Base-by-base conservation (phyloP, 2,113 vertebrate species). In the Ceuthmochares aereus region DNA sequence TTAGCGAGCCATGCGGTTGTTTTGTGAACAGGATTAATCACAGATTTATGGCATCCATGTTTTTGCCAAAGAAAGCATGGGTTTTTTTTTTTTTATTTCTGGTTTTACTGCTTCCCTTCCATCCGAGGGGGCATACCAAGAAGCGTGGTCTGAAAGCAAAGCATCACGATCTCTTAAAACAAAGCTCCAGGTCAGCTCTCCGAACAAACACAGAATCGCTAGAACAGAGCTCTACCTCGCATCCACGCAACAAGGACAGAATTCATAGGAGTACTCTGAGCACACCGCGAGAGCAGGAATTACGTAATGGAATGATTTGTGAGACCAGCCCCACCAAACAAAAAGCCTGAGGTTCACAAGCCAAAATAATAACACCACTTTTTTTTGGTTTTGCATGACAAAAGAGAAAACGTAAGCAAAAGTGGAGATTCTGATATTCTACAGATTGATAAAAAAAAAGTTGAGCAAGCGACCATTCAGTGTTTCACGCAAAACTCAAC, bases 401-500 rank as follows among this genome's bases (percentile, higher is more conserved):
- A 80, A 89, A 88, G 34, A 43, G 40, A 89, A 88, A 89, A 90
- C 55, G 69, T 47, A 81, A 91, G 70, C 80, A 72, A 62, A 90
- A 83, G 34, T 86, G 63, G 79, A 96, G 85, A 93, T 95, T 73
- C 90, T 89, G 77, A 96, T 89, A 94, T 95, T 66, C 90, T 89
- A 96, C 81, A 90, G 67, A 93, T 95, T 93, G 93, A 83, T 37
- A 30, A 92, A 76, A 47, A 90, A 90, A 37, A 73, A 55, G 59
- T 74, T 84, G 96, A 97, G 97, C 95, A 83, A 90, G 94, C 92
- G 92, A 96, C 93, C 95, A 62, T 56, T 97, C 78, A 70, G 89
- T 97, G 86, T 91, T 95, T 92, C 89, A 95, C 92, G 23, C 92
- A 92, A 96, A 96, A 93, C 77, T 92, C 96, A 96, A 93, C 73